Evolutionary conservation across 2,888 invertebrate genomes (phyloP).

Genomic region (Timema cristinae): DNA sequence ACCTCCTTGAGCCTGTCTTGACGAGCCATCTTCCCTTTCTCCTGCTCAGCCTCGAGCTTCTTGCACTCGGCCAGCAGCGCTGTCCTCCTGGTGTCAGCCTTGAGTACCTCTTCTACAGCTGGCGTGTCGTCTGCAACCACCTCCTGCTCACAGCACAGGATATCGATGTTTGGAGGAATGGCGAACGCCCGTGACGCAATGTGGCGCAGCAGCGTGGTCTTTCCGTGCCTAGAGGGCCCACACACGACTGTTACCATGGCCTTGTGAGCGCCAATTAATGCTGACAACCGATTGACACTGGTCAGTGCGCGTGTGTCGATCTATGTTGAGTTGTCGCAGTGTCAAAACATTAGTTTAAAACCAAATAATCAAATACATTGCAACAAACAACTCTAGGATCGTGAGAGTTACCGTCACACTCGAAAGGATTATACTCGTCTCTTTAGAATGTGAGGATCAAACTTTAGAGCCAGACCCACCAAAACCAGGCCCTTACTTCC

Average conservation of each 20-base stretch:
- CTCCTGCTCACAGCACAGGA: constrained; percentile 97
- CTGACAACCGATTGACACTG: no score
- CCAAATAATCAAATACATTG: no score
- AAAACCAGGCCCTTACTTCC: no score
- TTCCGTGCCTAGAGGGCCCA: constrained; percentile 71
- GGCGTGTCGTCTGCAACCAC: constrained; percentile 91
- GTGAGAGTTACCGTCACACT: no score
- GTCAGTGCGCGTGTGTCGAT: no score
- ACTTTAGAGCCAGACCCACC: no score
- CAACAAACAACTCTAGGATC: no score
- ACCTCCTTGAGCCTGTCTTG: constrained; percentile 78
- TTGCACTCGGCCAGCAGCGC: constrained; percentile 78
- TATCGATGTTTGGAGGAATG: constrained; percentile 94
- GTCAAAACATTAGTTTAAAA: no score
- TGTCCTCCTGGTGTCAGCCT: constrained; percentile 87
- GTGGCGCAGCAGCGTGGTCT: constrained; percentile 93
- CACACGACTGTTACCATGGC: not conserved
- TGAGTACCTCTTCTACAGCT: constrained; percentile 90
- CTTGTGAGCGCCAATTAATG: no score
- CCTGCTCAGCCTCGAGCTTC: constrained; percentile 67
- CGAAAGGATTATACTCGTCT: no score
- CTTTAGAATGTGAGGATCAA: no score
- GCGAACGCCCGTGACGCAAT: constrained; percentile 85
- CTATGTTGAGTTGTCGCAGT: no score
- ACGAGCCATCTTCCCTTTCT: constrained; percentile 66